phyloP scores from a whole-genome alignment of 2,113 vertebrate species.

The Colaptes auratus region DNA sequence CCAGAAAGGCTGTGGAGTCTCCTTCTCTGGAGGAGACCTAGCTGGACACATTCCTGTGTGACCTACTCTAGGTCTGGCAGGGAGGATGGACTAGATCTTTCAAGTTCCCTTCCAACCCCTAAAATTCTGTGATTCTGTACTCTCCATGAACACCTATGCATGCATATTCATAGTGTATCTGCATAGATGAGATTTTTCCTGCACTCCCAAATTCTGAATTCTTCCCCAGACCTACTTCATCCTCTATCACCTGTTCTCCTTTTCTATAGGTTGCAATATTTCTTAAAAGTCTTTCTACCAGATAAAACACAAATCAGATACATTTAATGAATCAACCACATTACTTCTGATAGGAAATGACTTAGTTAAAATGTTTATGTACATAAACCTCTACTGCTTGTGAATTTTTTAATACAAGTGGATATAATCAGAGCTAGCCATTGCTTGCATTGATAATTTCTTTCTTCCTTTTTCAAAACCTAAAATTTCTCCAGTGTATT shows the following conservation, averaged over 20 bases:
- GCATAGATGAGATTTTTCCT: not conserved
- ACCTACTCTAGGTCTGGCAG: no score
- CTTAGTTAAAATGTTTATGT: not conserved
- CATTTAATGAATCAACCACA: not conserved
- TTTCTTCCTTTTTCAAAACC: not conserved
- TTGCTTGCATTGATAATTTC: not conserved
- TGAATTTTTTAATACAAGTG: not conserved
- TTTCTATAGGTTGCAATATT: not conserved
- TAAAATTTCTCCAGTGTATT: not conserved
- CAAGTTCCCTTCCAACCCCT: no score
- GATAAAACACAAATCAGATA: not conserved
- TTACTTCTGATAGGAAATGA: not conserved
- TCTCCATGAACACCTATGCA: not conserved
- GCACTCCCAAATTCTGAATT: not conserved
- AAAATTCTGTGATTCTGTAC: not conserved
- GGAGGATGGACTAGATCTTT: no score
- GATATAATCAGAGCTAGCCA: constrained; percentile 29
- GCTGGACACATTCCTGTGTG: no score
- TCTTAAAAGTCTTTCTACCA: not conserved
- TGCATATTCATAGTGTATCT: not conserved
- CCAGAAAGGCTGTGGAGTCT: no score
- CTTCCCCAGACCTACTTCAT: not conserved
- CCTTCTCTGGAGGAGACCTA: no score
- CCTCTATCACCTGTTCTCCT: not conserved
- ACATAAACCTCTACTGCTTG: not conserved